These are phyloP conservation scores for Drosophila quadrilineata DNA, from an alignment of 1,140 invertebrate genomes.

Conservation along the genomic window DNA sequence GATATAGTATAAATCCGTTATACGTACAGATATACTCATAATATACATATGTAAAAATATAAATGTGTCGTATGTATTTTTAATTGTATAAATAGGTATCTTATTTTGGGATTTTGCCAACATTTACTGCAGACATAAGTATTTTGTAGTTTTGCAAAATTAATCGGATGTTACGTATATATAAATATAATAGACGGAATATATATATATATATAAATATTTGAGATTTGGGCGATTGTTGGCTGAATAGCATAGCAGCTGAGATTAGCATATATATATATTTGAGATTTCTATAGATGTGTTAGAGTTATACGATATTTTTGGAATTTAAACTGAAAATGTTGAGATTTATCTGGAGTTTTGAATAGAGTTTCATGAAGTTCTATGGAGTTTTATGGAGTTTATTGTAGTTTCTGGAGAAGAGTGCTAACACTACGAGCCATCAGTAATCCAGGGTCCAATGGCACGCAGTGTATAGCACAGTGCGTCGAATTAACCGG, in stretches of 20 bases:
- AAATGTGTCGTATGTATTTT: too few species aligned
- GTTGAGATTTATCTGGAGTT: too few species aligned
- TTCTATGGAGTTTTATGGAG: slow-evolving; percentile 1
- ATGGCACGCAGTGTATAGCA: slow-evolving; percentile 50
- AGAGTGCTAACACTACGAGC: slow-evolving; percentile 19
- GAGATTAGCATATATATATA: slow-evolving; percentile 2
- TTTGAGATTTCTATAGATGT: neutral
- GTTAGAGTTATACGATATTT: too few species aligned
- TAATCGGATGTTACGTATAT: slow-evolving; percentile 29
- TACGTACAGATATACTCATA: neutral
- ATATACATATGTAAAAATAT: too few species aligned
- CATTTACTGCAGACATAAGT: slow-evolving; percentile 28
- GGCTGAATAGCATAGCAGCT: neutral
- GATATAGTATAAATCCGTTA: neutral
- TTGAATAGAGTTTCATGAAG: neutral
- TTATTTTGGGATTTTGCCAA: slow-evolving; percentile 42
- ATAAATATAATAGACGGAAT: slow-evolving; percentile 16
- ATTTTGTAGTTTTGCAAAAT: slow-evolving; percentile 10
- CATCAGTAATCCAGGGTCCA: slow-evolving; percentile 75
- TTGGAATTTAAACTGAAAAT: too few species aligned
- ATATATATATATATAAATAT: slow-evolving; percentile 5
- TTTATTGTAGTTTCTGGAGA: neutral
- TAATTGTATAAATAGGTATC: slow-evolving; percentile 40
- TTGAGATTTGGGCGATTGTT: neutral
- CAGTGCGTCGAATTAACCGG: slow-evolving; percentile 1